A percentile compares a stretch with the other conserved stretches of the same genome.
Evolutionary conservation across 2,113 vertebrate species (phyloP).

Genomic region (Prunella himalayana): DNA sequence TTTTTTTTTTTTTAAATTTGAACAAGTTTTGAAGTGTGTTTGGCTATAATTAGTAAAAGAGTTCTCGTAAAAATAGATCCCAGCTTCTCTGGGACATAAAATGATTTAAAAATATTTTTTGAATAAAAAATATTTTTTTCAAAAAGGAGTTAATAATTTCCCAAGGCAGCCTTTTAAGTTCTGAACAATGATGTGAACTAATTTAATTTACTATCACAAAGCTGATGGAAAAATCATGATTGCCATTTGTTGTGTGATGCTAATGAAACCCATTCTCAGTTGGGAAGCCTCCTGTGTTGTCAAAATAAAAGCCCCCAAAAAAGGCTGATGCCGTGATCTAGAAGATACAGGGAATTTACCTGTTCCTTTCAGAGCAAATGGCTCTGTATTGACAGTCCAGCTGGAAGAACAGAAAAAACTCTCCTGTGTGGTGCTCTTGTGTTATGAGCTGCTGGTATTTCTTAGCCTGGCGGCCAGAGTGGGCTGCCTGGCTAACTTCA

Average conservation of each 20-base stretch:
- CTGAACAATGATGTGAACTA: not conserved
- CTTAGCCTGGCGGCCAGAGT: not conserved
- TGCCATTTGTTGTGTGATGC: not conserved
- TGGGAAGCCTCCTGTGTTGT: not conserved
- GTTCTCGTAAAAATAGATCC: not conserved
- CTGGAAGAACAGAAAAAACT: not conserved
- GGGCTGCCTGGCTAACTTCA: too few species aligned
- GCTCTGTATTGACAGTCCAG: not conserved
- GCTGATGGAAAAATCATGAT: slow-evolving; percentile 1
- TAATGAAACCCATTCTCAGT: slow-evolving; percentile 1
- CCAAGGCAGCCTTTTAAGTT: not conserved
- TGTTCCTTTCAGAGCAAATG: not conserved
- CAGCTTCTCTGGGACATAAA: not conserved
- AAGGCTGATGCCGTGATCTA: not conserved
- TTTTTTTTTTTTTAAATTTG: not conserved
- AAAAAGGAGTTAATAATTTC: not conserved
- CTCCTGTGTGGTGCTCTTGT: not conserved
- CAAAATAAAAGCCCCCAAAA: not conserved
- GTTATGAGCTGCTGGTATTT: not conserved
- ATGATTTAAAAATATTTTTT: not conserved
- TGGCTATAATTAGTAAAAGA: not conserved
- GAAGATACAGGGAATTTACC: not conserved
- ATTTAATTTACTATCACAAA: not conserved
- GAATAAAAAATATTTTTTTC: not conserved
- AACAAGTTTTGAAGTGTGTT: not conserved